Evolutionary conservation across 1,140 invertebrate genomes (phyloP), one percentile per base, ranked within the genome.

Genomic region (Bursaphelenchus mucronatus): DNA sequence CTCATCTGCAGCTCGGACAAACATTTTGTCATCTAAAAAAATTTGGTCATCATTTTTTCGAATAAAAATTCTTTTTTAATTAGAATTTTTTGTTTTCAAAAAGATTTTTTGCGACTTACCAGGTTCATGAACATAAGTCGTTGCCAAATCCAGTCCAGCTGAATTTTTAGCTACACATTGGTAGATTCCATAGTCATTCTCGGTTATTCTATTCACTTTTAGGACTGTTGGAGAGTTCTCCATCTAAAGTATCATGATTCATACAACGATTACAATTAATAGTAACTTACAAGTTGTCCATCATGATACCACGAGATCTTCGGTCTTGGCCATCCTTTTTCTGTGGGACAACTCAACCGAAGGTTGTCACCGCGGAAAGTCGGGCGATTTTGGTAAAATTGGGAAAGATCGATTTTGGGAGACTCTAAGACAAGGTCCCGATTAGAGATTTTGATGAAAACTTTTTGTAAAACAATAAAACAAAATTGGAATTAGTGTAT

Each of bases 151-250:
- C 82, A 93, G 89, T 10, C 94, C 94, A 1, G 89, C 93, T 73
- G 88, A 87, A 79, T 94, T 95, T 43, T 83, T 85, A 0, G 91
- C 92, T 69, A 94, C 87, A 82, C 94, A 98, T 79, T 97, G 94
- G 81, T 91, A 96, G 86, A 96, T 91, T 46, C 92, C 94, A 64
- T 90, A 88, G 83, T 97, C 91, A 66, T 88, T 87, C 78, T 91
- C 88, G 69, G 87, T 86, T 40, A 97, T 83, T 76, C 88, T 88
- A 75, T 87, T 88, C 70, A 97, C 90, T 21, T 88, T 84, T 54
- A 94, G 81, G 4, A 90, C 89, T 55, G 90, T 89, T 82, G 92
- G 89, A 67, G 61, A 45, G n/a, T 50, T 53, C 30, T n/a, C 11
- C 17, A 67, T 17, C 17, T 11, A 62, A 59, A 40, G 10, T 63